These are phyloP conservation scores for Prinia subflava DNA, from an alignment of 2,113 vertebrate genomes.

Conservation along the genomic window DNA sequence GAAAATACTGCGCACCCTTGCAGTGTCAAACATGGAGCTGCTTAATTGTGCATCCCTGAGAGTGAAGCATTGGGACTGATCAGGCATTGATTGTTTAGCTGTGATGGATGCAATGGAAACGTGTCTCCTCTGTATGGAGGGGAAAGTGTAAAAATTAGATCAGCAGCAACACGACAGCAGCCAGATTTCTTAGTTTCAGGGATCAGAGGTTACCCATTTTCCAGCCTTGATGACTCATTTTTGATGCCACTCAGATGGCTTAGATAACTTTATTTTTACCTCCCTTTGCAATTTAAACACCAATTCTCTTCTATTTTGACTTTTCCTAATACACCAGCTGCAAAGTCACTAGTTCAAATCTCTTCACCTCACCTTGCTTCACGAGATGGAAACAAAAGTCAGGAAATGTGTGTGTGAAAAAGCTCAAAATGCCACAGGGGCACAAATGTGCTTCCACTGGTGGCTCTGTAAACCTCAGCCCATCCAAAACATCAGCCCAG, in stretches of 20 bases:
- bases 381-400: background rate
- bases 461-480: background rate
- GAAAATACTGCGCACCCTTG: background rate
- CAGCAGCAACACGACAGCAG: background rate
- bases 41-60: constrained; percentile 36
- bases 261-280: background rate
- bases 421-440: background rate
- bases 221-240: constrained; percentile 38
- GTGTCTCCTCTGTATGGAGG: background rate
- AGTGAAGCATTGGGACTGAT: constrained; percentile 3
- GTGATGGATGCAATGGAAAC: background rate
- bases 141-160: constrained; percentile 27
- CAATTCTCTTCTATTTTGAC: background rate
- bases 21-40: background rate
- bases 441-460: background rate
- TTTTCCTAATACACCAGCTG: background rate
- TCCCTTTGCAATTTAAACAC: background rate
- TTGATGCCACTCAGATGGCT: background rate
- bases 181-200: background rate
- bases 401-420: background rate
- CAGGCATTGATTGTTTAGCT: constrained; percentile 10
- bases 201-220: constrained; percentile 41
- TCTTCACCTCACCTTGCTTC: background rate
- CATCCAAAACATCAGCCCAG: background rate
- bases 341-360: background rate